Evolutionary conservation across 2,113 vertebrate genomes (phyloP), one percentile per base, ranked within the genome.

Genomic region (Lagopus leucura): DNA sequence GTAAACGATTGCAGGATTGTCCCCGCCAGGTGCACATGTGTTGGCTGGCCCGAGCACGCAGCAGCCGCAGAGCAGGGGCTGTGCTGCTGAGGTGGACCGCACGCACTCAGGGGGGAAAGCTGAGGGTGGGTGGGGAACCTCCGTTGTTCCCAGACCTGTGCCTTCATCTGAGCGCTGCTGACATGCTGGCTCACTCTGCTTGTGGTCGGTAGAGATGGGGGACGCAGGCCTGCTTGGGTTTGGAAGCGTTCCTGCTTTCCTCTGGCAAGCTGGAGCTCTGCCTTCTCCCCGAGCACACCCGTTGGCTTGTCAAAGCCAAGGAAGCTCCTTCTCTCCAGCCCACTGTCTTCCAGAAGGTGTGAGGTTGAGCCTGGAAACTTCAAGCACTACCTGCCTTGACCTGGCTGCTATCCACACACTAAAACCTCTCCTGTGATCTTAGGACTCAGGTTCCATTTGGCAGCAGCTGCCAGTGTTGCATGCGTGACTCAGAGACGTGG

Each of bases 361-460:
- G 65, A 88, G 2, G 3, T 92, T 80, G 58, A 86, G 66, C 57
- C 45, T 38, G 58, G 55, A 16, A 42, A 72, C 79, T 90, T 90
- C 4, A 86, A 55, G 43, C 70, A 40, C 36, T 64, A 64, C 27
- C 45, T n/a, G 27, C 34, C 45, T 87, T 86, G 47, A 55, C 38
- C 50, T 83, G 82, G 57, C 85, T 88, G 17, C 48, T 83, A 9
- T 61, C 43, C 76, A 81, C 24, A 11, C 36, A 5, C 13, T 88
- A 20, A 83, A 92, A 24, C 48, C 30, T 89, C 91, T 57, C 85
- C 43, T 64, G 20, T 65, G 91, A 47, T 60, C 86, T 83, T 78
- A 86, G 82, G 69, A 94, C 80, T 95, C 92, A 86, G 69, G 90
- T 92, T 94, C 52, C 28, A 40, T 93, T 90, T 75, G 72, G 72